Evolutionary conservation across 2,113 vertebrate genomes (phyloP), one percentile per base, ranked within the genome.

Genomic region (Rhea pennata): DNA sequence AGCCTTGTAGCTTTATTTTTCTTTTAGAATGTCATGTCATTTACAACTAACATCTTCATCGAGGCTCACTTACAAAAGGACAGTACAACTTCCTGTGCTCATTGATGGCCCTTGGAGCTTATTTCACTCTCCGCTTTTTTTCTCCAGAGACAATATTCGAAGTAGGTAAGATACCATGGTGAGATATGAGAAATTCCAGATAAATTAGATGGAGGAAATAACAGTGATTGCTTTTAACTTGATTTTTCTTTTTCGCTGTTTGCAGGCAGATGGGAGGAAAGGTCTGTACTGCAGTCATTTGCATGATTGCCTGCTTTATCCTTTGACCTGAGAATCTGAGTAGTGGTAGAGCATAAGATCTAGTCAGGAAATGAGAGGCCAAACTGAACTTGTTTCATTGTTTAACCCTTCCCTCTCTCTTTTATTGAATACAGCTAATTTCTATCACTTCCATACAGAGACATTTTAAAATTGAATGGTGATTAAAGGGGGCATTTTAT

Each of bases 21-120:
- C 87, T 83, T 40, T 93, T 93, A 75, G 72, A 96, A 92, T 89
- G 39, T 73, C 81, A 48, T 44, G 54, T 48, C 78, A 59, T 83
- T 95, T 93, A 53, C 33, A 87, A 87, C 69, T 50, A 90, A 71
- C 70, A 53, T 95, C 39, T 94, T 90, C 58, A 95, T 89, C 64
- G 85, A 91, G 94, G 83, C 91, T 96, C 65, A 39, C 92, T 97
- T 85, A 96, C 67, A 77, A 86, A 93, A 87, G 91, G 83, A 97
- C 75, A 90, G 36, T 86, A 39, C 48, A 86, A 46, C 65, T 96
- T 76, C 95, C 75, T 24, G 65, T 84, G 91, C 70, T 83, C 59
- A 42, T 58, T 84, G 76, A 78, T 53, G 84, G 59, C 88, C 36
- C 53, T 88, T 76, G 53, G 77, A 93, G 54, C 81, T 96, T 96